Evolutionary conservation across 2,797 vertebrate genomes (phyloP).

Genomic region (Phyllotis vaccarum): DNA sequence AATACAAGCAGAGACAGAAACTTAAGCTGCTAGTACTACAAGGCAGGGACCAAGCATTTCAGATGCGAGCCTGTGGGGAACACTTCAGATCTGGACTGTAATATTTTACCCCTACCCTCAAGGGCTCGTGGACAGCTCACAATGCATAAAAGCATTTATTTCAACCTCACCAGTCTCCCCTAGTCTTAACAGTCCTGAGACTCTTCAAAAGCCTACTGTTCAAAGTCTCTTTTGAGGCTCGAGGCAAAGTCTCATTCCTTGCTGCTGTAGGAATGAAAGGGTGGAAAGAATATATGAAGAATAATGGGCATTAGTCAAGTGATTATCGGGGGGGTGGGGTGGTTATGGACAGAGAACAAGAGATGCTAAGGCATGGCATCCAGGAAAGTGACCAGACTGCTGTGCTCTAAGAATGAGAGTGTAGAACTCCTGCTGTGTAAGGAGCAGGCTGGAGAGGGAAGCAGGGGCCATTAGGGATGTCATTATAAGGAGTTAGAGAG

Average conservation of each 20-base stretch:
- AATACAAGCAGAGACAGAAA: constrained; percentile 33
- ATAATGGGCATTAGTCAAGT: constrained; percentile 15
- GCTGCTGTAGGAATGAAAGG: background rate
- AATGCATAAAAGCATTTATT: background rate
- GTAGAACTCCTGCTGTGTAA: background rate
- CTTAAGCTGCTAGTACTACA: background rate
- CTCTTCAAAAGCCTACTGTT: background rate
- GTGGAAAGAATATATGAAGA: constrained; percentile 16
- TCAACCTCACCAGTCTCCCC: background rate
- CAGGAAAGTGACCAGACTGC: background rate
- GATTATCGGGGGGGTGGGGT: background rate
- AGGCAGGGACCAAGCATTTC: background rate
- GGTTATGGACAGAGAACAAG: background rate
- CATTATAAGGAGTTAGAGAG: background rate
- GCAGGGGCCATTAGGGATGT: background rate
- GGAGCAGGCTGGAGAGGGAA: background rate
- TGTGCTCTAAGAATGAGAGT: background rate
- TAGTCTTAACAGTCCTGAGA: background rate
- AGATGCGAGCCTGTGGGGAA: background rate
- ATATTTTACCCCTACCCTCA: background rate
- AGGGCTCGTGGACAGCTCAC: background rate
- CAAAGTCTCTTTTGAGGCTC: background rate
- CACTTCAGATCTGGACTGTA: background rate
- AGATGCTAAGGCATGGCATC: background rate
- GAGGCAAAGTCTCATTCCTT: too few relatives aligned